Percentiles rank a stretch among this genome's conserved stretches.
Evolutionary conservation across 2,797 vertebrate species (phyloP).

Genomic region (Sorex maritimensis): DNA sequence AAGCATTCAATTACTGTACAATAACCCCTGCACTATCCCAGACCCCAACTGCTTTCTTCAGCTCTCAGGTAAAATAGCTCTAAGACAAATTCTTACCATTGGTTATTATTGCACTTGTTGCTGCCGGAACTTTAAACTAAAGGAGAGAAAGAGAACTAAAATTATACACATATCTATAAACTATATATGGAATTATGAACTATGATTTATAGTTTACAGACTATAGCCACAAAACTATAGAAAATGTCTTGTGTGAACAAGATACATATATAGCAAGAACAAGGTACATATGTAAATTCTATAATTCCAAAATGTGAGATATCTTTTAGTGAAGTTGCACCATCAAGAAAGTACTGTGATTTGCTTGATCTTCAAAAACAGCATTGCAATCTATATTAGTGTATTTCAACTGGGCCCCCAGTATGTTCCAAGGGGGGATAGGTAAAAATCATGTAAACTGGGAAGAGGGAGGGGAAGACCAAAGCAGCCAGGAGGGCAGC

Average conservation of each 20-base stretch:
- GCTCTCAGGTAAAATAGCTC: neutral
- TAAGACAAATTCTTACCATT: conserved; percentile 94
- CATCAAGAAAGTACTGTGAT: neutral
- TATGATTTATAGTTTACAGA: neutral
- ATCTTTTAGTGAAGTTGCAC: neutral
- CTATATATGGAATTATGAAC: neutral
- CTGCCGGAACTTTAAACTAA: conserved; percentile 98
- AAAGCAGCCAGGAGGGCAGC: too few relatives aligned
- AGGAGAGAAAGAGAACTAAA: conserved; percentile 72
- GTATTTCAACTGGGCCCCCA: too few relatives aligned
- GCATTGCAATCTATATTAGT: neutral
- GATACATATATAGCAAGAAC: neutral
- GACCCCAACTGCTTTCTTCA: neutral
- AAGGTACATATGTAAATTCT: neutral
- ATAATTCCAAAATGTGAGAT: conserved; percentile 9
- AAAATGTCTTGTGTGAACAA: neutral
- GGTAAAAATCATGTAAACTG: too few relatives aligned
- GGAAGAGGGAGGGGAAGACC: too few relatives aligned
- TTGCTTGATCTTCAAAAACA: neutral
- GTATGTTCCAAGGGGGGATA: too few relatives aligned
- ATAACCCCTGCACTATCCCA: too few relatives aligned
- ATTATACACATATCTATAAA: neutral
- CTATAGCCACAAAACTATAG: neutral
- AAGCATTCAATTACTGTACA: too few relatives aligned
- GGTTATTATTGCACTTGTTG: conserved; percentile 99